phyloP scores from a whole-genome alignment of 1,140 invertebrate species.

The Dreissena polymorpha region DNA sequence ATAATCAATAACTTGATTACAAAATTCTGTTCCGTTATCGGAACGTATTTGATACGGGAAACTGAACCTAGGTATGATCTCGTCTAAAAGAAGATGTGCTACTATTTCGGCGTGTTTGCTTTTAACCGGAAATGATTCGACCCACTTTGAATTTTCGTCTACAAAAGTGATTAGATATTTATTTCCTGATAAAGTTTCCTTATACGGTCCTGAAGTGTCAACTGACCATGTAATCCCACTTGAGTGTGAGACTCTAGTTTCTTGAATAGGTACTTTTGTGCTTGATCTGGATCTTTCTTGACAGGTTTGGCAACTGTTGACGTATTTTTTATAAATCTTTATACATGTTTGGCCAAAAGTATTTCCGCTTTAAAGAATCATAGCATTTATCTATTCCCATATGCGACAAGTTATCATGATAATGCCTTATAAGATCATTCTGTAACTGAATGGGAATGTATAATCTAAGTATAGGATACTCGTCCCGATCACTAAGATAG shows the following conservation, averaged over 20 bases:
- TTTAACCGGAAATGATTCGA: background rate
- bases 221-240: background rate
- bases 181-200: slow-evolving; percentile 4
- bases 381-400: slow-evolving; percentile 24
- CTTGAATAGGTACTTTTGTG: background rate
- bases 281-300: background rate
- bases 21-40: no score
- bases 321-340: no score
- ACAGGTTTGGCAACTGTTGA: background rate
- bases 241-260: slow-evolving; percentile 2
- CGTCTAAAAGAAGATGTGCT: slow-evolving; percentile 6
- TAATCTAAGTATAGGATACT: slow-evolving; percentile 18
- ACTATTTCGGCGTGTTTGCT: slow-evolving; percentile 7
- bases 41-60: no score
- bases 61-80: background rate
- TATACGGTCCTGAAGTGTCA: background rate
- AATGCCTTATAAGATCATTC: background rate
- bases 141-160: background rate
- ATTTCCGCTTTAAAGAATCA: slow-evolving; percentile 11
- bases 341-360: background rate
- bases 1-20: no score
- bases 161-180: background rate
- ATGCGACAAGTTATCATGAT: slow-evolving; percentile 6
- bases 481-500: no score
- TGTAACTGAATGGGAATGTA: background rate